A percentile compares a stretch with the other conserved stretches of the same genome.
Evolutionary conservation across 2,113 vertebrate species (phyloP).

Genomic region (Cyrtonyx montezumae): DNA sequence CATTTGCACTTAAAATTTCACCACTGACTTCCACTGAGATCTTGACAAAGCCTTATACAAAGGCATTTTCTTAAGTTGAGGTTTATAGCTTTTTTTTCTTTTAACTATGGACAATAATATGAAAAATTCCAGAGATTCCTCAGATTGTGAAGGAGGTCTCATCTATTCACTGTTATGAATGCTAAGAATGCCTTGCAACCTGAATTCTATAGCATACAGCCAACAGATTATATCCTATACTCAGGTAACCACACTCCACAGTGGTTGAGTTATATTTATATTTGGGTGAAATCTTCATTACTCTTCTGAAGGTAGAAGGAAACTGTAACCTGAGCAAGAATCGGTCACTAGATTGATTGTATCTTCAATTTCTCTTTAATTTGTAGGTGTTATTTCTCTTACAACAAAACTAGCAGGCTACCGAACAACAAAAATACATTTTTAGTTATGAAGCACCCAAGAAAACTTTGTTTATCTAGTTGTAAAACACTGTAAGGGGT

Average conservation of each 20-base stretch:
- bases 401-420: neutral
- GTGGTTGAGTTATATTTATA: neutral
- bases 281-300: conserved; percentile 20
- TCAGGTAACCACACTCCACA: neutral
- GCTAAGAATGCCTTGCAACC: neutral
- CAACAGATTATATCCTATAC: neutral
- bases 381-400: neutral
- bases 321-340: conserved; percentile 28
- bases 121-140: neutral
- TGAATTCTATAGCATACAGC: neutral
- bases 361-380: neutral
- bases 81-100: neutral
- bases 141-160: neutral
- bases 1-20: neutral
- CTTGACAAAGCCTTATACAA: neutral
- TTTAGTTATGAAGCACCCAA: conserved; percentile 48
- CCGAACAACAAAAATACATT: conserved; percentile 26
- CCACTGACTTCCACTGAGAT: neutral
- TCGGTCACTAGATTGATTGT: neutral
- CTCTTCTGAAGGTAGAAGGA: conserved; percentile 2
- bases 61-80: neutral
- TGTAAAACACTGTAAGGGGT: conserved; percentile 73
- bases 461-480: conserved; percentile 39
- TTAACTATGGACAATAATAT: neutral
- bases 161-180: neutral